phyloP scores from a whole-genome alignment of 1,140 invertebrate species.

The Drosophila sproati region DNA sequence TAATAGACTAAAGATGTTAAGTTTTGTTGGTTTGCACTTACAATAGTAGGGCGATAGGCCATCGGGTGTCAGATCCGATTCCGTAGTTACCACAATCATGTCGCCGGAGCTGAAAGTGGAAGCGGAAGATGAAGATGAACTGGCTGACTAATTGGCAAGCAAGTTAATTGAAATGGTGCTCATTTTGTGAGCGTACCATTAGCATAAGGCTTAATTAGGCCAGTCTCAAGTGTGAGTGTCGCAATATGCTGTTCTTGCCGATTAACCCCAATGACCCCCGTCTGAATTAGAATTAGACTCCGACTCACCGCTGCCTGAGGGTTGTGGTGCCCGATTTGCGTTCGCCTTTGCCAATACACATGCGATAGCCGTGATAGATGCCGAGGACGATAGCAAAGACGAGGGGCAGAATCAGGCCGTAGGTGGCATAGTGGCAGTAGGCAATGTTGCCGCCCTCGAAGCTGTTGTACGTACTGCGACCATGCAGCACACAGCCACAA shows the following conservation, averaged over 20 bases:
- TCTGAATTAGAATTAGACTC: constrained; percentile 42
- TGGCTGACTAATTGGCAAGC: constrained; percentile 20
- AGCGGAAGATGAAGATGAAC: background rate
- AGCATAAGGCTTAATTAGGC: constrained; percentile 66
- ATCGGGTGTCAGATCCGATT: constrained; percentile 85
- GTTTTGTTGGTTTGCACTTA: constrained; percentile 65
- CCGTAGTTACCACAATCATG: constrained; percentile 86
- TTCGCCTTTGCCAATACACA: constrained; percentile 86
- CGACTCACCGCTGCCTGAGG: constrained; percentile 86
- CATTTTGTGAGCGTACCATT: constrained; percentile 47
- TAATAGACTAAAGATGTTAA: no score
- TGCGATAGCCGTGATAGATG: constrained; percentile 88
- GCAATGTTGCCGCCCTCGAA: constrained; percentile 89
- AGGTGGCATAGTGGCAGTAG: constrained; percentile 87
- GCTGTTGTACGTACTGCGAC: constrained; percentile 86
- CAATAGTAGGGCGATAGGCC: constrained; percentile 87
- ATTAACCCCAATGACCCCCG: constrained; percentile 71
- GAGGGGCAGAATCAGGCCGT: constrained; percentile 86
- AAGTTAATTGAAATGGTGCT: constrained; percentile 47
- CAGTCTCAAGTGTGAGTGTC: constrained; percentile 32
- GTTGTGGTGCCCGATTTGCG: constrained; percentile 85
- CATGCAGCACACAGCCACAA: constrained; percentile 89
- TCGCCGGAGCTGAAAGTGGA: constrained; percentile 85
- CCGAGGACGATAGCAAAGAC: constrained; percentile 86
- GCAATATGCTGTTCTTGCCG: constrained; percentile 34